A percentile compares a stretch with the other conserved stretches of the same genome.
Evolutionary conservation across 2,113 vertebrate genomes (phyloP).

Genomic region (Megaleporinus macrocephalus): DNA sequence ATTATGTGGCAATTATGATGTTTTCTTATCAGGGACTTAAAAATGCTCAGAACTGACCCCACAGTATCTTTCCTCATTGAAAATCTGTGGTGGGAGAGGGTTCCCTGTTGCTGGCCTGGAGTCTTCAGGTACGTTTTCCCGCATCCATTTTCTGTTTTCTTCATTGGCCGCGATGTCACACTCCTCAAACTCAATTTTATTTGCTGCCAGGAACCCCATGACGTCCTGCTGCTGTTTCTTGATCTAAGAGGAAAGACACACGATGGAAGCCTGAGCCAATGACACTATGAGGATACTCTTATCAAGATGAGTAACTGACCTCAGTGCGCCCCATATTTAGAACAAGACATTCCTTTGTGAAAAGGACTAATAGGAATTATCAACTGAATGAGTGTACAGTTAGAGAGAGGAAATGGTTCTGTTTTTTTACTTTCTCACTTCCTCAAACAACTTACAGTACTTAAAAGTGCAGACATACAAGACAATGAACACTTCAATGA

Average conservation of each 20-base stretch:
- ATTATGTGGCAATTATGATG: too few species aligned
- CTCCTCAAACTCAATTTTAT: conserved; percentile 95
- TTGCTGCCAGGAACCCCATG: conserved; percentile 88
- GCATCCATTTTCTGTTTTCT: conserved; percentile 95
- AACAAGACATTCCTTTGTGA: conserved; percentile 10
- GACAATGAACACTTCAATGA: not conserved
- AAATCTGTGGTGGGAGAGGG: conserved; percentile 94
- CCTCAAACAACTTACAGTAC: not conserved
- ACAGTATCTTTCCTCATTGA: conserved; percentile 90
- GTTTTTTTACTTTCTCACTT: conserved; percentile 6
- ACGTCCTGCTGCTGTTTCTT: conserved; percentile 99
- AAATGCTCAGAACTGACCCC: conserved; percentile 81
- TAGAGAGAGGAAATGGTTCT: not conserved
- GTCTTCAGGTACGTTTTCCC: conserved; percentile 91
- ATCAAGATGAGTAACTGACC: not conserved
- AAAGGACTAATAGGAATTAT: not conserved
- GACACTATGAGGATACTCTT: not conserved
- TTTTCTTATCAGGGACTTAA: not conserved
- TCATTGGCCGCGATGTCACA: conserved; percentile 94
- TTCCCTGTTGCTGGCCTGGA: conserved; percentile 86
- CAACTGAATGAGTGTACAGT: not conserved
- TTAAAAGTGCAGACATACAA: not conserved
- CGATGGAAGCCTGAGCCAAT: not conserved
- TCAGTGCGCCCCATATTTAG: not conserved
- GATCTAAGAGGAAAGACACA: conserved; percentile 77